phyloP scores from a whole-genome alignment of 2,888 invertebrate genomes.

The Troides aeacus region DNA sequence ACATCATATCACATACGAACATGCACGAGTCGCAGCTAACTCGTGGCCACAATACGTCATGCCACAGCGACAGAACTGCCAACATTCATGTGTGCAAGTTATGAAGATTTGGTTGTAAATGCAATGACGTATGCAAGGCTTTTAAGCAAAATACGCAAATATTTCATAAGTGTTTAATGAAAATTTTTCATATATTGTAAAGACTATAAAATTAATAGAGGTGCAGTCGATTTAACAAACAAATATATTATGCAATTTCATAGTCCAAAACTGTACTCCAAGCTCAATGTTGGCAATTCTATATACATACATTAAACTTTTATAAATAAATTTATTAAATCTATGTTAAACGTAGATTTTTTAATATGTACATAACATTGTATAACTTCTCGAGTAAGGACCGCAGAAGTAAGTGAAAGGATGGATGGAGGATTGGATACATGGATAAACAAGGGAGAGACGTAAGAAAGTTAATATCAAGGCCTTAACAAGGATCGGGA shows the following conservation, averaged over 20 bases:
- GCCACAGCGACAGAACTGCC: slow-evolving; percentile 23
- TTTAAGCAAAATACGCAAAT: not conserved
- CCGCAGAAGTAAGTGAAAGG: no score
- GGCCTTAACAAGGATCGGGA: no score
- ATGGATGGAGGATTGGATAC: no score
- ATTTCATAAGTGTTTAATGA: no score
- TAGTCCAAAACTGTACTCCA: not conserved
- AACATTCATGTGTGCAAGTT: slow-evolving; percentile 5
- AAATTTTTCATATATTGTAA: no score
- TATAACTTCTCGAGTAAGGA: not conserved
- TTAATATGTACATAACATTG: not conserved
- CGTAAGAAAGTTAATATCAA: no score
- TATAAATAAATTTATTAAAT: not conserved
- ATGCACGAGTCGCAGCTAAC: slow-evolving; percentile 3
- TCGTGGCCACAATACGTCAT: slow-evolving; percentile 11
- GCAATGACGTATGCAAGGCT: not conserved
- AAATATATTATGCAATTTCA: not conserved
- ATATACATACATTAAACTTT: not conserved
- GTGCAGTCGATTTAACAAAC: not conserved
- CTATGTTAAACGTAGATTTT: not conserved
- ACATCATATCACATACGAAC: slow-evolving; percentile 2
- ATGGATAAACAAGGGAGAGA: no score
- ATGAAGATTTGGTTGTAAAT: not conserved
- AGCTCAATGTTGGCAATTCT: slow-evolving; percentile 14
- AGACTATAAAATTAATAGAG: not conserved